Evolutionary conservation across 2,113 vertebrate species (phyloP).

Genomic region (Eptatretus burgeri): DNA sequence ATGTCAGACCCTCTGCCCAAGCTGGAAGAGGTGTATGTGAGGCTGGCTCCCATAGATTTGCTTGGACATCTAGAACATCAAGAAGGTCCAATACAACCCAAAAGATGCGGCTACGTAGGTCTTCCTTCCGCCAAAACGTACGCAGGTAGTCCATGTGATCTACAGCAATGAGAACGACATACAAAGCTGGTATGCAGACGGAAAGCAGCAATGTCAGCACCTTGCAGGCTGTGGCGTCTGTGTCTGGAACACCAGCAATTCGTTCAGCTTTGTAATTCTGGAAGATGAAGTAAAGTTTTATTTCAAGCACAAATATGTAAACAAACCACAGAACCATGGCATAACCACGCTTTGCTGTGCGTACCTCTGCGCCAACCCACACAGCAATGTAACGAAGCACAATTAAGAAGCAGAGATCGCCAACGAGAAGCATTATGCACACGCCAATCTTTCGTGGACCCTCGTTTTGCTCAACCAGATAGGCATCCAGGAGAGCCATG

Average conservation of each 20-base stretch:
- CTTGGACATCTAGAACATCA: slow-evolving; percentile 31
- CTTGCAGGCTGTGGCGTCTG: slow-evolving; percentile 23
- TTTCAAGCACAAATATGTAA: slow-evolving; percentile 34
- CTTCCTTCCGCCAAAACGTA: slow-evolving; percentile 28
- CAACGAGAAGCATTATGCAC: slow-evolving; percentile 32
- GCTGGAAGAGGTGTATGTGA: slow-evolving; percentile 29
- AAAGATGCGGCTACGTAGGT: slow-evolving; percentile 28
- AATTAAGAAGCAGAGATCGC: slow-evolving; percentile 29
- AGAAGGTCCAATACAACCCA: slow-evolving; percentile 34
- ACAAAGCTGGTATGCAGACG: slow-evolving; percentile 22
- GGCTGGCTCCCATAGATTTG: slow-evolving; percentile 28
- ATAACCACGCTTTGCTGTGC: slow-evolving; percentile 26
- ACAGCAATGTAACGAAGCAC: slow-evolving; percentile 26
- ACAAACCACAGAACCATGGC: slow-evolving; percentile 40
- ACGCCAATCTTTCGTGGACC: slow-evolving; percentile 28
- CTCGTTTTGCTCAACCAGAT: slow-evolving; percentile 32
- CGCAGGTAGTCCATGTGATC: slow-evolving; percentile 33
- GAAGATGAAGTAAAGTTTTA: slow-evolving; percentile 35
- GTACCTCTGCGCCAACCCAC: slow-evolving; percentile 31
- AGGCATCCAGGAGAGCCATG: slow-evolving; percentile 30
- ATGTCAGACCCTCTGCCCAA: slow-evolving; percentile 32
- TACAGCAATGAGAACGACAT: slow-evolving; percentile 23
- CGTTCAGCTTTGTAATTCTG: slow-evolving; percentile 35
- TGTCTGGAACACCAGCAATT: slow-evolving; percentile 10
- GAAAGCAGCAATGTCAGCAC: slow-evolving; percentile 25